These are phyloP conservation scores for Trididemnum clinides DNA, from an alignment of 23 tunicate species.

Conservation along the genomic window DNA sequence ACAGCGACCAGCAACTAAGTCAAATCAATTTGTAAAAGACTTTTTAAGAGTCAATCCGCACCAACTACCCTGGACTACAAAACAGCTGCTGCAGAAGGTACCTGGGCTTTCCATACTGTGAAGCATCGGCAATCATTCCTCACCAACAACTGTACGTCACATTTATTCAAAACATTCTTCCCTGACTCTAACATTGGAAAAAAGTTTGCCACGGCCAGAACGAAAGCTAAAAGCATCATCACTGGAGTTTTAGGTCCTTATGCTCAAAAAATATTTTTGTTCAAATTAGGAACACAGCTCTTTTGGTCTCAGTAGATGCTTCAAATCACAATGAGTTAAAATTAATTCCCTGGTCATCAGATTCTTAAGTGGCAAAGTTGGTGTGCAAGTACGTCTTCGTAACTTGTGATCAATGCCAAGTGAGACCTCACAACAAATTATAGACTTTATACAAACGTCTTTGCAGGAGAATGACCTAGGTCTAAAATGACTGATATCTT, in stretches of 20 bases:
- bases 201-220: slow-evolving; percentile 40
- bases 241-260: slow-evolving; percentile 58
- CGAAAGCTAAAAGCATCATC: slow-evolving; percentile 43
- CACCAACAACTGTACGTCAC: slow-evolving; percentile 56
- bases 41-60: slow-evolving; percentile 40
- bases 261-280: slow-evolving; percentile 36
- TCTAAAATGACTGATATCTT: slow-evolving; percentile 9
- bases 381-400: slow-evolving; percentile 62
- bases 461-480: slow-evolving; percentile 38
- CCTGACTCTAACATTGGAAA: slow-evolving; percentile 36
- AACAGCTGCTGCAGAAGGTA: slow-evolving; percentile 66
- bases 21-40: slow-evolving; percentile 30
- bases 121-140: slow-evolving; percentile 55
- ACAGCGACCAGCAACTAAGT: no score
- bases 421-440: slow-evolving; percentile 49
- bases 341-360: slow-evolving; percentile 53
- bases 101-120: slow-evolving; percentile 56
- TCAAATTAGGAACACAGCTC: slow-evolving; percentile 32
- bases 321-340: slow-evolving; percentile 52
- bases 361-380: slow-evolving; percentile 63
- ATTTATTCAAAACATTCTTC: slow-evolving; percentile 46
- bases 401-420: slow-evolving; percentile 62
- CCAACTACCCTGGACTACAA: slow-evolving; percentile 50
- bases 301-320: slow-evolving; percentile 34
- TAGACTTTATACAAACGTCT: slow-evolving; percentile 40